Conservation (phyloP, 1,140 invertebrate genomes). For the Dufourea novaeangliae region DNA sequence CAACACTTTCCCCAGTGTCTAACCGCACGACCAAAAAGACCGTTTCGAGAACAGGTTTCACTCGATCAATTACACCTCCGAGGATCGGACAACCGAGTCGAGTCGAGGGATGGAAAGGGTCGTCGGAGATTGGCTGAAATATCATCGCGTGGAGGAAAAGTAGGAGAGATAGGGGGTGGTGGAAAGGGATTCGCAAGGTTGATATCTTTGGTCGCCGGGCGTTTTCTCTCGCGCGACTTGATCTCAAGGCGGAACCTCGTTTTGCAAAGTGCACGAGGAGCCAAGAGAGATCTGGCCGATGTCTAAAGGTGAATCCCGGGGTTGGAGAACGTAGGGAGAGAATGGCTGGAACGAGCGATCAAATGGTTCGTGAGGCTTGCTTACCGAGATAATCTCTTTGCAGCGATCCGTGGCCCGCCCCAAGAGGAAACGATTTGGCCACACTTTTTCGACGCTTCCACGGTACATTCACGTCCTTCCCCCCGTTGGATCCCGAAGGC, state of each 20-base stretch:
- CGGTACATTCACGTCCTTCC: slow-evolving; percentile 28
- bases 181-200: slow-evolving; percentile 25
- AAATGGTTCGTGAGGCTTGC: slow-evolving; percentile 65
- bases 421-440: slow-evolving; percentile 56
- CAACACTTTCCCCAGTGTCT: too few relatives aligned
- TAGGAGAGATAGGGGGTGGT: slow-evolving; percentile 12
- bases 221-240: slow-evolving; percentile 47
- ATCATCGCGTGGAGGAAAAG: background rate
- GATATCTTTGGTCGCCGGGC: slow-evolving; percentile 40
- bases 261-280: slow-evolving; percentile 57
- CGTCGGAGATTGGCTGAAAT: slow-evolving; percentile 43
- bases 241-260: slow-evolving; percentile 49
- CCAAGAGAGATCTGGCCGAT: slow-evolving; percentile 40
- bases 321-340: slow-evolving; percentile 23
- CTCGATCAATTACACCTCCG: background rate
- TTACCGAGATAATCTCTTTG: slow-evolving; percentile 66
- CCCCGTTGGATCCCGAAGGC: slow-evolving; percentile 31
- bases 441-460: slow-evolving; percentile 35
- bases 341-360: slow-evolving; percentile 60
- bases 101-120: background rate
- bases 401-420: slow-evolving; percentile 53
- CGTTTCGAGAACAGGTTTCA: background rate
- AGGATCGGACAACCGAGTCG: background rate
- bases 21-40: background rate
- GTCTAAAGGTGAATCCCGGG: slow-evolving; percentile 30